Evolutionary conservation across 2,113 vertebrate species (phyloP).

Genomic region (Eonycteris spelaea): DNA sequence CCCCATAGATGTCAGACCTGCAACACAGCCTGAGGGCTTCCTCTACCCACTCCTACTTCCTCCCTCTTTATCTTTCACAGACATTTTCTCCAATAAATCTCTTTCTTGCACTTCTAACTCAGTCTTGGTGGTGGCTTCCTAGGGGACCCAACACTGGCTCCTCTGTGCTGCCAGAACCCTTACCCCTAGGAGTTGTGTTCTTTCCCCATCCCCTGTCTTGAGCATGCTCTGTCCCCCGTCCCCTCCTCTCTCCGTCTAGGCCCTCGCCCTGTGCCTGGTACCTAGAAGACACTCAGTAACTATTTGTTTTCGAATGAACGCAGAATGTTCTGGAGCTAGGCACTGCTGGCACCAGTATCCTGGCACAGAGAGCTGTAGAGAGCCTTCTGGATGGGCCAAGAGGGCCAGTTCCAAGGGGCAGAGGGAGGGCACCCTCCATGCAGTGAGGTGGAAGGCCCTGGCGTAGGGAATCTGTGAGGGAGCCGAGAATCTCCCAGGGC

Average conservation of each 20-base stretch:
- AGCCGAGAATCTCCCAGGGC: neutral
- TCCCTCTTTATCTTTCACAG: neutral
- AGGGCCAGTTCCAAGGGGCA: neutral
- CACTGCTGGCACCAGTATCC: neutral
- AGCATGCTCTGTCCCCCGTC: neutral
- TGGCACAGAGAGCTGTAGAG: neutral
- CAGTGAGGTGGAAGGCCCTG: neutral
- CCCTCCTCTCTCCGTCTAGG: neutral
- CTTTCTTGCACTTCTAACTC: neutral
- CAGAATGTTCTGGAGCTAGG: conserved; percentile 36
- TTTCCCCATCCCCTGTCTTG: no score
- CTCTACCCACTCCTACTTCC: neutral
- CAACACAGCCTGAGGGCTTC: neutral
- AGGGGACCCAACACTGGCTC: neutral
- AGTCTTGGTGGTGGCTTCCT: neutral
- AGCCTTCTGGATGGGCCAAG: neutral
- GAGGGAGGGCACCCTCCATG: neutral
- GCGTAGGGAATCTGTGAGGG: neutral
- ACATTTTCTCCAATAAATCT: neutral
- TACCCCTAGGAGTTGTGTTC: neutral
- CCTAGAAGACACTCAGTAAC: neutral
- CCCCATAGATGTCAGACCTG: neutral
- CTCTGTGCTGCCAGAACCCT: neutral
- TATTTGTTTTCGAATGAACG: conserved; percentile 46
- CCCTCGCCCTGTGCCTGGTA: conserved; percentile 8